Conservation (phyloP, 2,113 vertebrate species). For the Anolis sagrei region DNA sequence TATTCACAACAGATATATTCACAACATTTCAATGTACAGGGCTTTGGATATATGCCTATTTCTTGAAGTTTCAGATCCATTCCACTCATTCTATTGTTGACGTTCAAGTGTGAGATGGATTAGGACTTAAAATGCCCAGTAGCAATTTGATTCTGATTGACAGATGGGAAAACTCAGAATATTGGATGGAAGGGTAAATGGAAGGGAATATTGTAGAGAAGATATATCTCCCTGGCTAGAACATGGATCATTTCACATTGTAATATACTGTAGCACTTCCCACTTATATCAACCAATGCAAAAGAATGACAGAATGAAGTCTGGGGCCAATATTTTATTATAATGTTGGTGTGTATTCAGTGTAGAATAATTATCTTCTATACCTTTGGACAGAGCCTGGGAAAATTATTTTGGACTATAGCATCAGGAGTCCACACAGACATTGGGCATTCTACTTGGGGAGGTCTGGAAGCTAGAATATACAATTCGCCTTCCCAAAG, state of each 20-base stretch:
- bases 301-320: not conserved
- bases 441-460: too few relatives aligned
- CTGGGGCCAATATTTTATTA: conserved; percentile 21
- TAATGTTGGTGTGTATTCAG: not conserved
- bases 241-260: not conserved
- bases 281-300: not conserved
- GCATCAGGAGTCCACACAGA: too few relatives aligned
- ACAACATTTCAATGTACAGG: too few relatives aligned
- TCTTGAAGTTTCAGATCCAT: too few relatives aligned
- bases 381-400: not conserved
- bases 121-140: not conserved
- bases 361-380: conserved; percentile 23
- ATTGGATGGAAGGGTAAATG: not conserved
- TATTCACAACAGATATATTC: too few relatives aligned
- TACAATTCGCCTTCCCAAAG: too few relatives aligned
- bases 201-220: not conserved
- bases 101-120: not conserved
- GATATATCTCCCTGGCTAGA: not conserved
- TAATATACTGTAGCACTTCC: too few relatives aligned
- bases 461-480: too few relatives aligned
- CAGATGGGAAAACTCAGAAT: not conserved
- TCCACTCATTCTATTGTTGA: too few relatives aligned
- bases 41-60: too few relatives aligned
- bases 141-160: not conserved
- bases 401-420: too few relatives aligned